Evolutionary conservation across 2,113 vertebrate species (phyloP).

Genomic region (Hippocampus barbouri): DNA sequence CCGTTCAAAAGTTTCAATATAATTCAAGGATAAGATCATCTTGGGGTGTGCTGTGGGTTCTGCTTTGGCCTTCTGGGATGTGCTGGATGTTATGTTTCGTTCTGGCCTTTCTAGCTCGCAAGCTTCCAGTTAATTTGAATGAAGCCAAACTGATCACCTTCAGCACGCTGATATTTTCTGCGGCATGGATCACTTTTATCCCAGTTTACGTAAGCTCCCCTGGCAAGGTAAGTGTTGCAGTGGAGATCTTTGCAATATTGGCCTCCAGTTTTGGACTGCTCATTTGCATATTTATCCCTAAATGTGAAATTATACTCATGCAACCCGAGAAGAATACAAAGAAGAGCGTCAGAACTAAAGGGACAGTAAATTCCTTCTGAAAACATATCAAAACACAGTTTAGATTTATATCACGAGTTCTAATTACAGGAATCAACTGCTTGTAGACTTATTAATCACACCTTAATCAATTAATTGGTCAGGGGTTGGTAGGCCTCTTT

Average conservation of each 20-base stretch:
- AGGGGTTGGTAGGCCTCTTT: no score
- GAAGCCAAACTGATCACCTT: conserved; percentile 76
- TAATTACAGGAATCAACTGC: neutral
- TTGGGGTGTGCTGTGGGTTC: conserved; percentile 67
- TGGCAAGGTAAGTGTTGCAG: conserved; percentile 73
- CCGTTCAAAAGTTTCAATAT: conserved; percentile 33
- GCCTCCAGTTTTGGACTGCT: conserved; percentile 70
- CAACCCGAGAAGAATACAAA: conserved; percentile 70
- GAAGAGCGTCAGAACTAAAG: conserved; percentile 63
- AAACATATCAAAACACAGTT: neutral
- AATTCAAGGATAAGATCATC: conserved; percentile 64
- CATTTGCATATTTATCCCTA: conserved; percentile 70
- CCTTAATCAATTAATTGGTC: neutral
- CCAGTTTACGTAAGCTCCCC: conserved; percentile 75
- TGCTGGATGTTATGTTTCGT: conserved; percentile 67
- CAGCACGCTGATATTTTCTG: conserved; percentile 76
- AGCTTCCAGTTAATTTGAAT: conserved; percentile 73
- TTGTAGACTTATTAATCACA: neutral
- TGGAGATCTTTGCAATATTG: conserved; percentile 76
- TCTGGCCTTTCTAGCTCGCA: conserved; percentile 69
- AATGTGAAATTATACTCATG: conserved; percentile 69
- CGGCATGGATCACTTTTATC: conserved; percentile 74
- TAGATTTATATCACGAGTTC: neutral
- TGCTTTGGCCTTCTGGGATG: conserved; percentile 64
- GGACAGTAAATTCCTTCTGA: neutral